Evolutionary conservation across 2,797 vertebrate species (phyloP).

Genomic region (Cyprinella venusta): DNA sequence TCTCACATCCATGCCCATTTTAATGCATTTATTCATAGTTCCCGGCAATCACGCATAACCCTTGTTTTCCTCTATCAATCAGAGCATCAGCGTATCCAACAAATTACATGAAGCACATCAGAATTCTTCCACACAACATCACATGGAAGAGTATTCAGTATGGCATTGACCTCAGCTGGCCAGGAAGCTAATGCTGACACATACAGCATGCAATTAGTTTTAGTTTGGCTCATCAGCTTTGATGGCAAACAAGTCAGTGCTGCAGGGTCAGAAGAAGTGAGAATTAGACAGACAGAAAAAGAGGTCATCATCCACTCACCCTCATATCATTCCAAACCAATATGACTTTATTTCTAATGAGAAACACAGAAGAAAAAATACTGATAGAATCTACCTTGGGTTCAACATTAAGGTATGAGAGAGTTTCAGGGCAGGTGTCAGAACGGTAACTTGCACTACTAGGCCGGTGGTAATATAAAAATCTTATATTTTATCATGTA

Average conservation of each 20-base stretch:
- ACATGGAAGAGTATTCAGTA: constrained; percentile 11
- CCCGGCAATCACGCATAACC: constrained; percentile 30
- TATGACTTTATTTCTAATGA: not conserved
- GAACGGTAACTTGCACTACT: not conserved
- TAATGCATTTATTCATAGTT: constrained; percentile 60
- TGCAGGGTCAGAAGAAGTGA: constrained; percentile 4
- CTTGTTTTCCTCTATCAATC: constrained; percentile 46
- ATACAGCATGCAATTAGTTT: constrained; percentile 13
- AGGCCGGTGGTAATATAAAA: not conserved
- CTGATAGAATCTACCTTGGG: not conserved
- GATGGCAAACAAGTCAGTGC: constrained; percentile 10
- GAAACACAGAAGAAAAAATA: not conserved
- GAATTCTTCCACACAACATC: constrained; percentile 15
- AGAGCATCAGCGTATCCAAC: constrained; percentile 15
- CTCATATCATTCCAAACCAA: not conserved
- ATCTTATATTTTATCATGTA: not conserved
- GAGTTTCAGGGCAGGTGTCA: not conserved
- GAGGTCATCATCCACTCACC: not conserved
- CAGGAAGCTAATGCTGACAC: constrained; percentile 30
- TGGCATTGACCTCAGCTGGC: constrained; percentile 21
- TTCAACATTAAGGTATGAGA: not conserved
- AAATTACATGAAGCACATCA: constrained; percentile 15
- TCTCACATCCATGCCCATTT: constrained; percentile 59
- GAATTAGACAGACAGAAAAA: not conserved
- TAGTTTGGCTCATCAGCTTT: constrained; percentile 10